A percentile compares a stretch with the other conserved stretches of the same genome.
Conservation (phyloP, 2,797 vertebrate genomes). For the Cyclopterus lumpus region DNA sequence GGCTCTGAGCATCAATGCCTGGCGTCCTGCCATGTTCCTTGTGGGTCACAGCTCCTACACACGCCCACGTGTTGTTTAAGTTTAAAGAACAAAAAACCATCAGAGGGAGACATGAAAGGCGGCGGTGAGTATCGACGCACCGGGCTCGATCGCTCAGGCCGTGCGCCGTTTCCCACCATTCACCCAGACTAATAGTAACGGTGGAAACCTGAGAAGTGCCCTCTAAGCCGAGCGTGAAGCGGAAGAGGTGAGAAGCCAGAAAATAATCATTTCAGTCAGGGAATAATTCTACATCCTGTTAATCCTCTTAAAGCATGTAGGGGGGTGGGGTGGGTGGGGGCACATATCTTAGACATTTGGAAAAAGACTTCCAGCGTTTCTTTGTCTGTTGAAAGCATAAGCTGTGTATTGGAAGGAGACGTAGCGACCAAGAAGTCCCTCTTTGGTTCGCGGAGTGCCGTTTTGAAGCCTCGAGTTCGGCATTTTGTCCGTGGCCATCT, state of each 20-base stretch:
- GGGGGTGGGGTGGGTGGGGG: too few relatives aligned
- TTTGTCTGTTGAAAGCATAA: not conserved
- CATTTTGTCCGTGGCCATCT: not conserved
- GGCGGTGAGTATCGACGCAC: conserved; percentile 37
- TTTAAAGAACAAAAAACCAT: conserved; percentile 64
- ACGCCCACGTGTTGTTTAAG: conserved; percentile 72
- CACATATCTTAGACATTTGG: not conserved
- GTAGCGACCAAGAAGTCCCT: not conserved
- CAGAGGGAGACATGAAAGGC: conserved; percentile 56
- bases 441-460: not conserved
- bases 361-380: not conserved
- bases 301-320: not conserved
- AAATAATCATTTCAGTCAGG: not conserved
- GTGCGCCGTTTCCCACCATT: conserved; percentile 25
- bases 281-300: not conserved
- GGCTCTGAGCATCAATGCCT: conserved; percentile 67
- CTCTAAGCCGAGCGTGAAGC: not conserved
- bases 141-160: conserved; percentile 32
- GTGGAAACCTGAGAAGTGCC: not conserved
- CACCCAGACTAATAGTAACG: conserved; percentile 24
- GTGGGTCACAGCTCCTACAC: conserved; percentile 71
- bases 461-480: not conserved
- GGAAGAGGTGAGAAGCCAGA: not conserved
- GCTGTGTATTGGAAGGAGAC: not conserved
- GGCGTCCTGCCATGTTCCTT: conserved; percentile 65